Conservation (phyloP, 1,140 invertebrate species). For the Thrips palmi region DNA sequence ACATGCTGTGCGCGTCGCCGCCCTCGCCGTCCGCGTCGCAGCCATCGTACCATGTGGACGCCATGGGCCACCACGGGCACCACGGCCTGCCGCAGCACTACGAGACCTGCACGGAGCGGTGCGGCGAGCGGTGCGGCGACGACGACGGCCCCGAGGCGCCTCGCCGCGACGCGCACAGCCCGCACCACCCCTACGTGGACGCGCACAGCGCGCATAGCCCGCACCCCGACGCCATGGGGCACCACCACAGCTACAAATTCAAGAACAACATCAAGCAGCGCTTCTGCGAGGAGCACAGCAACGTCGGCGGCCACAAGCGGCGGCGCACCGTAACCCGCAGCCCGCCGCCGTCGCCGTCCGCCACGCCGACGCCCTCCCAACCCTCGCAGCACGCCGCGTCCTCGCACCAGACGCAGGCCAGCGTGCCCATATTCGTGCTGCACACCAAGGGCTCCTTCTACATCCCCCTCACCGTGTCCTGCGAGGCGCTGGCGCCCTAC, state of each 20-base stretch:
- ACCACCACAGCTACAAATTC: constrained; percentile 55
- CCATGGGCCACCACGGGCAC: no score
- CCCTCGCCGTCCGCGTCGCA: constrained; percentile 17
- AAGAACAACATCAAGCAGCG: constrained; percentile 87
- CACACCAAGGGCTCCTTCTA: constrained; percentile 79
- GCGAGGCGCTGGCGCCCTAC: constrained; percentile 48
- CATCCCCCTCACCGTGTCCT: constrained; percentile 73
- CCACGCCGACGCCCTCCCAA: not conserved
- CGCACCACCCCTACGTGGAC: no score
- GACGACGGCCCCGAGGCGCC: no score
- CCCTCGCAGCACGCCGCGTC: constrained; percentile 1
- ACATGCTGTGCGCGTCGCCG: constrained; percentile 12
- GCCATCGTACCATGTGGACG: constrained; percentile 19
- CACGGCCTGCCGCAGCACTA: no score
- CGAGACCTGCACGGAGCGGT: no score
- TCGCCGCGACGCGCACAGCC: no score
- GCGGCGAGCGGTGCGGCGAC: no score
- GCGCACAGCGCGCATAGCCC: constrained; percentile 13
- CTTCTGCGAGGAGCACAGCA: constrained; percentile 30
- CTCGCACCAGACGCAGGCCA: not conserved
- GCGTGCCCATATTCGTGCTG: constrained; percentile 60
- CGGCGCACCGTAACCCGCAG: not conserved
- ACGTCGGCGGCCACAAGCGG: not conserved
- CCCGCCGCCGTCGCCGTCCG: no score
- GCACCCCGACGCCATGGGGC: constrained; percentile 20